Conservation (phyloP, 2,797 vertebrate species). For the Loris lydekkerianus region DNA sequence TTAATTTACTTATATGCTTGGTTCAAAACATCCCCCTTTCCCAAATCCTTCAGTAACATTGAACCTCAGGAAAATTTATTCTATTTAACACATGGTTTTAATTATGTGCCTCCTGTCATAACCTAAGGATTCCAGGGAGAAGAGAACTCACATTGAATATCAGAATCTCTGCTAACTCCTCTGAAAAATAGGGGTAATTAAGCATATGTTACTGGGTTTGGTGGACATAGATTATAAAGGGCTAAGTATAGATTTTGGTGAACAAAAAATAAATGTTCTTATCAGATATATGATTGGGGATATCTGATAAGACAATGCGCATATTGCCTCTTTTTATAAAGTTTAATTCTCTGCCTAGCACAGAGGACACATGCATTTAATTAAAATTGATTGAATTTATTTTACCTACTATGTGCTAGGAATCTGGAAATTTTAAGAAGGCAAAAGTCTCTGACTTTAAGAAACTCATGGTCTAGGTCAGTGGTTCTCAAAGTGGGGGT, state of each 20-base stretch:
- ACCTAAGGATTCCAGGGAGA: not conserved
- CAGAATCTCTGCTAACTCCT: not conserved
- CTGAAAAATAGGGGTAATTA: not conserved
- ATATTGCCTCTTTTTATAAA: not conserved
- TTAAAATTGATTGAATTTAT: not conserved
- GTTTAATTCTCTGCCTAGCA: not conserved
- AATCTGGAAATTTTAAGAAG: not conserved
- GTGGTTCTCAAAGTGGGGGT: not conserved
- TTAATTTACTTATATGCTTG: not conserved
- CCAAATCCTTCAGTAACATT: not conserved
- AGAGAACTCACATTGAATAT: conserved; percentile 15
- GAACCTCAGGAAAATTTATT: conserved; percentile 6
- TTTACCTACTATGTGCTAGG: not conserved
- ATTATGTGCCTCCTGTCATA: conserved; percentile 33
- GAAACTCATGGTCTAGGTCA: not conserved
- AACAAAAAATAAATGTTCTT: not conserved
- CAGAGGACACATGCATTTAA: not conserved
- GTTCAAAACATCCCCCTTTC: not conserved
- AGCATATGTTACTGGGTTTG: not conserved
- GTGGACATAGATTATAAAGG: not conserved
- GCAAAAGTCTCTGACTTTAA: not conserved
- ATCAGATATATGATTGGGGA: not conserved
- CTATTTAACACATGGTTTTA: conserved; percentile 7
- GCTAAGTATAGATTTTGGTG: not conserved
- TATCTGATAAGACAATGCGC: not conserved